Evolutionary conservation across 2,113 vertebrate species (phyloP), one percentile per base, ranked within the genome.

Genomic region (Fukomys damarensis): DNA sequence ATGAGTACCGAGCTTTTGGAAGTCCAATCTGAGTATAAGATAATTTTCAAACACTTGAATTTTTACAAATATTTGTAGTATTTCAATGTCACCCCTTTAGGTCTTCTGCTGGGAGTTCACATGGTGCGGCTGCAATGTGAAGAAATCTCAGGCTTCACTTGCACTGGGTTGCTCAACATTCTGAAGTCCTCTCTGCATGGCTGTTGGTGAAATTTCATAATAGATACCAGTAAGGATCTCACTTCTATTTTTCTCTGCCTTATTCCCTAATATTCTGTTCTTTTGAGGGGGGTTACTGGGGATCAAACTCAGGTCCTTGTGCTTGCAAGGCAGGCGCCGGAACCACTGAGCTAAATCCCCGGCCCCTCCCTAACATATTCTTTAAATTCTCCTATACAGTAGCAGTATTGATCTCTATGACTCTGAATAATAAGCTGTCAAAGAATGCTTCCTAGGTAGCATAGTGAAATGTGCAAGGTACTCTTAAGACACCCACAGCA

Each of bases 351-450:
- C n/a, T n/a, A n/a, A n/a, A n/a, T n/a, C n/a, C n/a, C n/a, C n/a
- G n/a, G n/a, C n/a, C n/a, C n/a, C n/a, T 74, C 13, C 10, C 54
- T 77, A 83, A 52, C 46, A n/a, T 24, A 77, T 24, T 13, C 2
- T 89, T 95, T 96, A 66, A 85, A 81, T 96, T 82, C 13, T 96
- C 52, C 32, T 43, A 77, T 26, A 30, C 7, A 59, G 30, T 26
- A 74, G 80, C 24, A 65, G 30, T 59, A 74, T 58, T 72, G 54
- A 58, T 76, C 58, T 68, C 30, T 63, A 72, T 43, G 49, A 87
- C 66, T 52, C 35, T 46, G 14, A 87, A 38, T 79, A 65, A 94
- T 77, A 7, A 88, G 93, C 89, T 74, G 81, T 43, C 26, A 84
- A 96, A 93, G 32, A 72, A 89, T 30, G 0, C 9, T 10, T 74